A percentile compares a stretch with the other conserved stretches of the same genome.
Evolutionary conservation across 1,140 invertebrate species (phyloP).

Genomic region (Carposina sasakii): DNA sequence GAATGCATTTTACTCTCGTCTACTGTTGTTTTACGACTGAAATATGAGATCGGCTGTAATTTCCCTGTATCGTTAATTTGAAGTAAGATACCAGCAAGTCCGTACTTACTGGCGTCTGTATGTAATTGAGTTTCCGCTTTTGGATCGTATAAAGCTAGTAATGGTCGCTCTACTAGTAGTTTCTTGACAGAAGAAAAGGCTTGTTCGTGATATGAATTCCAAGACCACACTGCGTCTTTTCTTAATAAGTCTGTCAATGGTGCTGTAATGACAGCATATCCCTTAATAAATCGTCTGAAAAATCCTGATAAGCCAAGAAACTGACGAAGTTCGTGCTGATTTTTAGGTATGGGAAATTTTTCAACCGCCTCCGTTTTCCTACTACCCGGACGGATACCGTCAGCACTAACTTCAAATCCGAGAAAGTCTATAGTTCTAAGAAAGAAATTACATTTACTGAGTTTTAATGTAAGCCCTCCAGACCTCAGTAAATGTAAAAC

Average conservation of each 20-base stretch:
- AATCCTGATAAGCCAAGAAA: slow-evolving; percentile 38
- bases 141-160: slow-evolving; percentile 32
- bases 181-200: slow-evolving; percentile 6
- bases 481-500: slow-evolving; percentile 20
- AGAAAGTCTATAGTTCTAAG: slow-evolving; percentile 15
- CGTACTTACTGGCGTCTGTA: slow-evolving; percentile 8
- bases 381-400: neutral
- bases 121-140: slow-evolving; percentile 25
- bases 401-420: slow-evolving; percentile 21
- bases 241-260: slow-evolving; percentile 32
- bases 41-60: slow-evolving; percentile 12
- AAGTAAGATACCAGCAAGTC: slow-evolving; percentile 27
- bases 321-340: slow-evolving; percentile 28
- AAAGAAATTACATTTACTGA: slow-evolving; percentile 22
- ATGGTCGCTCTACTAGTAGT: slow-evolving; percentile 16
- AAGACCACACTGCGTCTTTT: slow-evolving; percentile 31
- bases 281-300: slow-evolving; percentile 32
- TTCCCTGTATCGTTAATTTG: slow-evolving; percentile 6
- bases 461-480: slow-evolving; percentile 20
- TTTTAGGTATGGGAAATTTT: slow-evolving; percentile 21
- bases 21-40: slow-evolving; percentile 11
- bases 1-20: slow-evolving; percentile 15
- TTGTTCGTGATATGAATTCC: slow-evolving; percentile 30
- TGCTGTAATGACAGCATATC: slow-evolving; percentile 29
- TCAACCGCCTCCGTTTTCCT: slow-evolving; percentile 11